These are phyloP conservation scores for Balaeniceps rex DNA, from an alignment of 2,113 vertebrate species.

Conservation along the genomic window DNA sequence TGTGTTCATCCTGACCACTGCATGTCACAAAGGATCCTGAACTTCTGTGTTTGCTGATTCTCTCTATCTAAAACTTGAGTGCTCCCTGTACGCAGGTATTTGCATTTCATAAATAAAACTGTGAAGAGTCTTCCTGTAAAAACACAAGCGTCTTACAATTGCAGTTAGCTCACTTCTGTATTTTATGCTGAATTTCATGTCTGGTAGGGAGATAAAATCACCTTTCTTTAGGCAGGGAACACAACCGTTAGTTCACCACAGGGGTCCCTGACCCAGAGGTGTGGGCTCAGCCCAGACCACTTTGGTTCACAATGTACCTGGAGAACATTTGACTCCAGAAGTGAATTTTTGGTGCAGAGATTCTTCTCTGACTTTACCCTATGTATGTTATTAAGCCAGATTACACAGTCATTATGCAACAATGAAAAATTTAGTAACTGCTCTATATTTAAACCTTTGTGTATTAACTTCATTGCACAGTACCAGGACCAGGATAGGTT, in stretches of 20 bases:
- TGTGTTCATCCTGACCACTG: not conserved
- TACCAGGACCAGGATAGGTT: not conserved
- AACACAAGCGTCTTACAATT: not conserved
- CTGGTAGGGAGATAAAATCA: not conserved
- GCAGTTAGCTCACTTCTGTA: conserved; percentile 1
- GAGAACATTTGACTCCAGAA: not conserved
- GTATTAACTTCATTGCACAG: conserved; percentile 8
- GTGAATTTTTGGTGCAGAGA: not conserved
- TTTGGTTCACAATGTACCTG: not conserved
- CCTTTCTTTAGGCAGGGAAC: not conserved
- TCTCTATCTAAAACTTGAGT: not conserved
- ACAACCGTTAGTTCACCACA: not conserved
- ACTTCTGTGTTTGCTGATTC: not conserved
- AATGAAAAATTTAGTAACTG: conserved; percentile 16
- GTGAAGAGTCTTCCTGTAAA: conserved; percentile 44
- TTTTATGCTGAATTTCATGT: not conserved
- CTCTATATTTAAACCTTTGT: conserved; percentile 44
- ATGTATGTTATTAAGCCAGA: not conserved
- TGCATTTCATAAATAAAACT: conserved; percentile 37
- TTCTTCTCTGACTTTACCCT: not conserved
- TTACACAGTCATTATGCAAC: conserved; percentile 24
- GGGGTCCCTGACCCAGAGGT: not conserved
- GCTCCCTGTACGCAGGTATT: not conserved
- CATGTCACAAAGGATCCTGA: not conserved
- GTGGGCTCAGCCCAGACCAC: not conserved